Base-by-base conservation (phyloP, 2,113 vertebrate genomes). In the Tragelaphus imberbis region DNA sequence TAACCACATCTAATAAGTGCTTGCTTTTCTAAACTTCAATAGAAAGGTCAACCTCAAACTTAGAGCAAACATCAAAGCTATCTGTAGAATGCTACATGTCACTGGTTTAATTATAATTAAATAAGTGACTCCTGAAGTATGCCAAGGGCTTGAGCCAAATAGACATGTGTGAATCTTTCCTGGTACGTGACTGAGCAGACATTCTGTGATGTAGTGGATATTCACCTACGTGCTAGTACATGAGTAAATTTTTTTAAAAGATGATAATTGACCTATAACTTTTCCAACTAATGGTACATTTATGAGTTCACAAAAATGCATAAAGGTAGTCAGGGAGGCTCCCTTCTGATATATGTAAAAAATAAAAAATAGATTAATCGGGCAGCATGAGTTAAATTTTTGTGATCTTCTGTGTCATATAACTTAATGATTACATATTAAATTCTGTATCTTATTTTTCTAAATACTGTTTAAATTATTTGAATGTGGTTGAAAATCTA, bases 1-100 rank as follows among this genome's bases (percentile, higher is more conserved):
- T 91, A 96, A 79, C 55, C 61, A 93, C 90, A 95, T 97, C 61
- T 91, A 94, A 63, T 80, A 97, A 94, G 44, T 87, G 33, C 58
- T 91, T 84, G 19, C 58, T 71, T 88, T 97, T 87, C 51, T 92
- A 80, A 82, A 82, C 81, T 82, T 94, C 40, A 86, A 27, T 61
- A 87, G 55, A 59, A 94, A 94, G 28, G 17, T 94, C 65, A 86
- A 15, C n/a, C 40, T 13, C 40, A 56, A 81, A 44, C 61, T 53
- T 95, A 88, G 0, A 86, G 30, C 65, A 91, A 95, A 91, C 40
- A 36, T 93, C 58, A 96, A 93, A 97, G 55, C 16, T 95, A 2
- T 88, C 58, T 80, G 33, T 23, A 71, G 56, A 80, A 65, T 55
- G 61, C 27, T 56, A 23, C 2, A 3, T 90, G 81, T 92, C 81